Evolutionary conservation across 92 coral and sea anemone genomes (phyloP).

Genomic region (Phenganax marumi): DNA sequence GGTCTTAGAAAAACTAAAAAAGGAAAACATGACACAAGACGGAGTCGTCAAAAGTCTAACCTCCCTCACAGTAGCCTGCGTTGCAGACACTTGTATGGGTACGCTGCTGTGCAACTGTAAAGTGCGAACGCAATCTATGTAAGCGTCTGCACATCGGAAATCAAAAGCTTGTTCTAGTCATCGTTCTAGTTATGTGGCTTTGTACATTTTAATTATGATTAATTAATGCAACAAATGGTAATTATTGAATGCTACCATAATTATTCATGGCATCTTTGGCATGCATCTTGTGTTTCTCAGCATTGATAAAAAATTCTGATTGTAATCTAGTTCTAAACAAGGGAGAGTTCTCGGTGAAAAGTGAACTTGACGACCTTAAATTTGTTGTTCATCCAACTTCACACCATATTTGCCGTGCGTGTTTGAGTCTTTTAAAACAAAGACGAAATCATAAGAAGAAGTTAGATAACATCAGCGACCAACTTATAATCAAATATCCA

Average conservation of each 20-base stretch:
- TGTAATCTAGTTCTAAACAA: not conserved
- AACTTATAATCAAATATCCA: not conserved
- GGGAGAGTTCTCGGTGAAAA: conserved; percentile 1
- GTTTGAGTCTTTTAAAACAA: conserved; percentile 3
- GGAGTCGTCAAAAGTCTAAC: no score
- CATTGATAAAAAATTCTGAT: not conserved
- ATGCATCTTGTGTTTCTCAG: not conserved
- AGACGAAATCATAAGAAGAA: not conserved
- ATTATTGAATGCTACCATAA: not conserved
- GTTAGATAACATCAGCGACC: not conserved
- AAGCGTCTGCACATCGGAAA: not conserved
- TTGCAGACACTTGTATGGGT: no score
- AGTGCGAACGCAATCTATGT: not conserved
- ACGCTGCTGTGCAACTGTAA: no score
- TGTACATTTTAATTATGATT: not conserved
- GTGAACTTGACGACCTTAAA: conserved; percentile 13
- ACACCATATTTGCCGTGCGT: not conserved
- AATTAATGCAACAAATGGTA: not conserved
- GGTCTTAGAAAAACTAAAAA: no score
- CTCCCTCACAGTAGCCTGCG: no score
- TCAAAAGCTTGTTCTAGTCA: conserved; percentile 2
- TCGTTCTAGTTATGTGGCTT: not conserved
- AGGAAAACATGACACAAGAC: no score
- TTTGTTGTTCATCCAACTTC: conserved; percentile 1
- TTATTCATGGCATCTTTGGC: conserved; percentile 1